phyloP scores from a whole-genome alignment of 2,113 vertebrate species.

The Tragelaphus buxtoni region DNA sequence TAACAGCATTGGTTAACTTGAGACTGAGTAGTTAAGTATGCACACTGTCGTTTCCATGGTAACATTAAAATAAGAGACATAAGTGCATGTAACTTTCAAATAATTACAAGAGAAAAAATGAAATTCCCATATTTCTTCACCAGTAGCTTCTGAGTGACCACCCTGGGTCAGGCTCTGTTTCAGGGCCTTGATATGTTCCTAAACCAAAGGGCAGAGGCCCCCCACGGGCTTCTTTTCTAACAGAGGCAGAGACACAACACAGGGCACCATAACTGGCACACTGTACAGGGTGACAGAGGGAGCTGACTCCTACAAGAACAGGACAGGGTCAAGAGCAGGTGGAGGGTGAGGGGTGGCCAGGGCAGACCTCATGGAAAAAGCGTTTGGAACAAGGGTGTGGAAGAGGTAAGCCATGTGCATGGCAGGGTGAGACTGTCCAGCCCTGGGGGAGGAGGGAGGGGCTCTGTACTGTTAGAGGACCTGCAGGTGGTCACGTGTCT shows the following conservation, averaged over 20 bases:
- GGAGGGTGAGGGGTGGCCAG: neutral
- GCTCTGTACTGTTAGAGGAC: neutral
- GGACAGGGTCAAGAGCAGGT: neutral
- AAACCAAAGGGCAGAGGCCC: neutral
- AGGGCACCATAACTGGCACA: accelerated
- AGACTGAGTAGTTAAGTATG: neutral
- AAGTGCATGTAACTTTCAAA: neutral
- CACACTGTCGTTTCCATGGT: neutral
- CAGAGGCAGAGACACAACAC: neutral
- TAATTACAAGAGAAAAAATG: neutral
- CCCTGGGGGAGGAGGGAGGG: neutral
- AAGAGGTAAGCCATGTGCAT: too few species aligned
- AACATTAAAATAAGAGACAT: neutral
- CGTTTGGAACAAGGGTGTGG: neutral
- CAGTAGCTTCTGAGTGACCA: neutral
- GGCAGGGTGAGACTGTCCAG: too few species aligned
- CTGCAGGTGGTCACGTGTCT: neutral
- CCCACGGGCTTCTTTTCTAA: neutral
- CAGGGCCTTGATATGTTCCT: neutral
- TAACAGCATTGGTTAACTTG: neutral
- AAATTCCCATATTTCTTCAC: neutral
- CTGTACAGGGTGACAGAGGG: neutral
- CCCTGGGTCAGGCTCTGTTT: too few species aligned
- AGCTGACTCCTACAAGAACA: accelerated
- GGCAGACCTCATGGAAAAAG: neutral